A percentile compares a stretch with the other conserved stretches of the same genome.
These are phyloP conservation scores for Drosophila bifasciata DNA, from an alignment of 1,140 invertebrate species.

Conservation along the genomic window DNA sequence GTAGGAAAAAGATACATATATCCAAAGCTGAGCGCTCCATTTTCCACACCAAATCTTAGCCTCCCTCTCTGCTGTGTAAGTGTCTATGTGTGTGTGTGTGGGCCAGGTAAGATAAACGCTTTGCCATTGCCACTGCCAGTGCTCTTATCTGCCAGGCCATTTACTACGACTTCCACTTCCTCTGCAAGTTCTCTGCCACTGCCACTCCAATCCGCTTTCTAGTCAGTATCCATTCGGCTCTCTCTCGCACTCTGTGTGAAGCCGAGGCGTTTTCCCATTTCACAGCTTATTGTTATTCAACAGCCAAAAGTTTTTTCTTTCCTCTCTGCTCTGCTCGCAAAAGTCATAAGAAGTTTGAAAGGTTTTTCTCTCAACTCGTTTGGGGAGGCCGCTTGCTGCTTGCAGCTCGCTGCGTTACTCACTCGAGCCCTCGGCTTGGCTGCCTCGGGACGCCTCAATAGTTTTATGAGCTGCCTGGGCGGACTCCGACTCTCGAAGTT, in stretches of 20 bases:
- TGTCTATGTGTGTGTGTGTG: constrained; percentile 17
- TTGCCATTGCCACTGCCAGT: constrained; percentile 29
- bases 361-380: constrained; percentile 65
- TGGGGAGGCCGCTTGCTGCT: constrained; percentile 55
- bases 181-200: constrained; percentile 11
- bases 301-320: constrained; percentile 60
- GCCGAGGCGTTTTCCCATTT: constrained; percentile 46
- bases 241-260: too few relatives aligned
- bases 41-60: neutral
- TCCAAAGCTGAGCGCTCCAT: neutral
- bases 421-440: constrained; percentile 27
- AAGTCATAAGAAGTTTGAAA: constrained; percentile 80
- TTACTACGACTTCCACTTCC: constrained; percentile 46
- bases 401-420: constrained; percentile 54
- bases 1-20: constrained; percentile 11
- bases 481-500: constrained; percentile 22
- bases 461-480: constrained; percentile 52
- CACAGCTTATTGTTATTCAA: constrained; percentile 79
- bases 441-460: constrained; percentile 47
- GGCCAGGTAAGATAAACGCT: constrained; percentile 45
- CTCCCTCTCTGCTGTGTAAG: neutral
- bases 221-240: neutral
- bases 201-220: too few relatives aligned
- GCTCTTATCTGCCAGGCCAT: constrained; percentile 66
- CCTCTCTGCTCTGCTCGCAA: constrained; percentile 36